Evolutionary conservation across 1,140 invertebrate genomes (phyloP).

Genomic region (Tetramorium parvispinum): DNA sequence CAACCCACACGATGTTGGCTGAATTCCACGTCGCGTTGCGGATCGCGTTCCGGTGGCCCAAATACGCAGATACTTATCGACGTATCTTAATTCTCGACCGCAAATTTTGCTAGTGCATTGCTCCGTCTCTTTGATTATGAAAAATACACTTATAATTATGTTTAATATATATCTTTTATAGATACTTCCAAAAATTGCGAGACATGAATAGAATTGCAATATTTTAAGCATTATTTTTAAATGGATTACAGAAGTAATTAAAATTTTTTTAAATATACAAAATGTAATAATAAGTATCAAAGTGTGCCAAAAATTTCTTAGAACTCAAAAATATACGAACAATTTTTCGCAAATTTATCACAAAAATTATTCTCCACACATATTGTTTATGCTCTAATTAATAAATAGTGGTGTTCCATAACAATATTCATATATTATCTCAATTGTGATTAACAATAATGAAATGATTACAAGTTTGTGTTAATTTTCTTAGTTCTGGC

Average conservation of each 20-base stretch:
- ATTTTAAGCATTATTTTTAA: not conserved
- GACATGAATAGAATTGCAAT: not conserved
- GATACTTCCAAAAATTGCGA: not conserved
- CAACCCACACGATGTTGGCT: slow-evolving; percentile 79
- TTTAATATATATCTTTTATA: not conserved
- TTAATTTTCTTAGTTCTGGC: not conserved
- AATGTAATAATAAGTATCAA: not conserved
- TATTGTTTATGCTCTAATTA: not conserved
- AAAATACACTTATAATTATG: not conserved
- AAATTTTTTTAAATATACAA: not conserved
- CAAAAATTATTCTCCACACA: not conserved
- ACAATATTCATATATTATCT: not conserved
- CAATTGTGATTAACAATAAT: not conserved
- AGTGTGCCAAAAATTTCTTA: not conserved
- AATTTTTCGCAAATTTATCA: not conserved
- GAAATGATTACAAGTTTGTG: not conserved
- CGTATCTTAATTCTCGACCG: slow-evolving; percentile 63
- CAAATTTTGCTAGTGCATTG: not conserved
- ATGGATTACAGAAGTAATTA: not conserved
- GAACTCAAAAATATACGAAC: not conserved
- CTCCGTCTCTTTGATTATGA: not conserved
- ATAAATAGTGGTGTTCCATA: not conserved
- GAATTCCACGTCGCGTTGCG: slow-evolving; percentile 83
- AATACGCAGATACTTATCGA: slow-evolving; percentile 76
- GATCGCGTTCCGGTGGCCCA: slow-evolving; percentile 78